These are phyloP conservation scores for Cranoglanis bouderius DNA, from an alignment of 2,113 vertebrate genomes.

Conservation along the genomic window DNA sequence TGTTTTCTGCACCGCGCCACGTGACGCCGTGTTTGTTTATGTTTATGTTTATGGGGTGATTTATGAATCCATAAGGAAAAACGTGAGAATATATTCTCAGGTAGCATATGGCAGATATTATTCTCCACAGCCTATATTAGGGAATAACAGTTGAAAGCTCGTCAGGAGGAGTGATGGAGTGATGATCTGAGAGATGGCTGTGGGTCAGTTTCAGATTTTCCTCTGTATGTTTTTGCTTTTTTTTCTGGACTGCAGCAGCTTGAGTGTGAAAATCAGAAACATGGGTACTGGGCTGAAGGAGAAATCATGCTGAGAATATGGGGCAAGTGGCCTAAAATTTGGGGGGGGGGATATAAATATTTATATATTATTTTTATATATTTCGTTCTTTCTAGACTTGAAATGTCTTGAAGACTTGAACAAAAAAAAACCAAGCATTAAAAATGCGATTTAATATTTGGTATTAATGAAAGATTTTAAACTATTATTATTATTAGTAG, in stretches of 20 bases:
- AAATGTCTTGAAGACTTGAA: too few species aligned
- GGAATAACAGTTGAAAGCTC: background rate
- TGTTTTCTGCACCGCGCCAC: background rate
- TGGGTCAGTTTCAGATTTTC: background rate
- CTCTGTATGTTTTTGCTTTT: background rate
- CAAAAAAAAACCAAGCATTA: background rate
- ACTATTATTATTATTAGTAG: background rate
- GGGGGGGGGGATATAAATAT: too few species aligned
- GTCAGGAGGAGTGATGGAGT: background rate
- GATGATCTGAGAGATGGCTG: background rate
- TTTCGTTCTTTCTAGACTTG: background rate
- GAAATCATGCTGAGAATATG: background rate
- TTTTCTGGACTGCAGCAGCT: background rate
- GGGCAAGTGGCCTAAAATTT: background rate
- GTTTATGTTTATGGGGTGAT: background rate
- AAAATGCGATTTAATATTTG: background rate
- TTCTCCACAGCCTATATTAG: background rate
- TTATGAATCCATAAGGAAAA: background rate
- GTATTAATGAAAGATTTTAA: background rate
- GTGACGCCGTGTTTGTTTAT: background rate
- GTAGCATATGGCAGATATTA: background rate
- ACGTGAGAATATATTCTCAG: background rate
- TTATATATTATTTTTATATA: too few species aligned
- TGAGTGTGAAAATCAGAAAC: constrained; percentile 5
- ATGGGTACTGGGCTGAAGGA: background rate